phyloP scores from a whole-genome alignment of 2,113 vertebrate genomes.

The Dinomys branickii region DNA sequence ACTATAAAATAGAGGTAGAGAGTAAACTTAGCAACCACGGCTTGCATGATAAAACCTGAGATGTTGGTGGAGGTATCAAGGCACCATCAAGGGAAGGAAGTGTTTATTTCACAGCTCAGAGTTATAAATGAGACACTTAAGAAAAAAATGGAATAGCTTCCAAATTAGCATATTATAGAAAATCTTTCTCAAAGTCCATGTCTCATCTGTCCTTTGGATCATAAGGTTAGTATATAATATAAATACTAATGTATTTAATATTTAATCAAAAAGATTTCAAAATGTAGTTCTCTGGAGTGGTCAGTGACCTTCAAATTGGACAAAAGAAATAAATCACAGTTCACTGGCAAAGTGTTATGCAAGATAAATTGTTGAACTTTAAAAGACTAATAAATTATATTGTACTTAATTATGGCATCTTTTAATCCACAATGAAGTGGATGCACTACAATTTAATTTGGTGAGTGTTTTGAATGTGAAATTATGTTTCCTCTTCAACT shows the following conservation, averaged over 20 bases:
- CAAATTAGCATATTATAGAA: background rate
- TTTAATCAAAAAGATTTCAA: slow-evolving; percentile 1
- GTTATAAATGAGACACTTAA: background rate
- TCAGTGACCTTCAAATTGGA: slow-evolving; percentile 54
- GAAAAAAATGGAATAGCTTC: background rate
- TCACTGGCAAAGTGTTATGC: background rate
- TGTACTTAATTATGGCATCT: slow-evolving; percentile 4
- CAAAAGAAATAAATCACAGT: slow-evolving; percentile 55
- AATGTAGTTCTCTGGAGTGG: slow-evolving; percentile 51
- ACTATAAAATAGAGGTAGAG: background rate
- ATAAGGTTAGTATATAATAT: slow-evolving; percentile 53
- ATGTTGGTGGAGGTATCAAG: background rate
- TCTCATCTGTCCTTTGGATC: background rate
- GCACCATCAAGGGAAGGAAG: background rate
- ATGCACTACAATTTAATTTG: background rate
- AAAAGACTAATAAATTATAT: background rate
- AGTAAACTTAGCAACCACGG: background rate
- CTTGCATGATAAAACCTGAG: background rate
- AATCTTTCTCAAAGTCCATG: background rate
- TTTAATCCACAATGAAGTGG: slow-evolving; percentile 16
- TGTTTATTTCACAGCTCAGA: background rate
- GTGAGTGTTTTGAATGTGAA: background rate
- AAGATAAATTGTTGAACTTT: slow-evolving; percentile 58
- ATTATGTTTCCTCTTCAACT: background rate
- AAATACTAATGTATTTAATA: slow-evolving; percentile 66